A percentile compares a stretch with the other conserved stretches of the same genome.
Conservation (phyloP, 2,888 invertebrate genomes). For the Drosophila histrio region DNA sequence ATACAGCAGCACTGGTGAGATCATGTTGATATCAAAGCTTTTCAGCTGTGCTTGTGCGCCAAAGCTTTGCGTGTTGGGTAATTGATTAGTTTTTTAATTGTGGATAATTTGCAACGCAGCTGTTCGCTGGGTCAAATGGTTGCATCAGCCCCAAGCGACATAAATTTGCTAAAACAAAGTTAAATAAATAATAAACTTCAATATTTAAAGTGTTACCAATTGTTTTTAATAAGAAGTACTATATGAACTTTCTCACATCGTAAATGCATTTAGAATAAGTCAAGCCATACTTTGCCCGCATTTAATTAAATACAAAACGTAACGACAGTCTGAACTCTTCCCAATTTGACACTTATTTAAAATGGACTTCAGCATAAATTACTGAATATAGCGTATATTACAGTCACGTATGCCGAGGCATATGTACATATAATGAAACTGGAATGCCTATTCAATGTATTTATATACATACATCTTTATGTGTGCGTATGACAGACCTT, state of each 20-base stretch:
- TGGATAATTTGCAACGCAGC: slow-evolving; percentile 25
- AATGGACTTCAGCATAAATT: background rate
- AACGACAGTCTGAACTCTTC: background rate
- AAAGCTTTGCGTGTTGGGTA: slow-evolving; percentile 25
- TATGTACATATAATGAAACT: background rate
- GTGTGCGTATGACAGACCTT: background rate
- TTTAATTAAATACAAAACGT: background rate
- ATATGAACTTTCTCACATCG: background rate
- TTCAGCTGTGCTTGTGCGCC: background rate
- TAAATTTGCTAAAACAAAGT: slow-evolving; percentile 2
- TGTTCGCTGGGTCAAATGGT: slow-evolving; percentile 31
- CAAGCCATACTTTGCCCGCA: background rate
- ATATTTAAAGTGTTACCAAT: slow-evolving; percentile 1
- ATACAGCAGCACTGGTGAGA: too few species aligned
- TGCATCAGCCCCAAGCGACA: background rate
- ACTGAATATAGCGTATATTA: slow-evolving; percentile 8
- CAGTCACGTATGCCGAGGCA: background rate
- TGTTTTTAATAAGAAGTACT: background rate
- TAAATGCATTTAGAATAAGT: background rate
- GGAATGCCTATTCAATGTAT: background rate
- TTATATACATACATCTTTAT: background rate
- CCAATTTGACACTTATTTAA: background rate
- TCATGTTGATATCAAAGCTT: background rate
- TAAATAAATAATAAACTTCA: background rate
- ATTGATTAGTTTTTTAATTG: slow-evolving; percentile 12